phyloP scores from a whole-genome alignment of 2,888 invertebrate genomes.

The Drosophila borealis region DNA sequence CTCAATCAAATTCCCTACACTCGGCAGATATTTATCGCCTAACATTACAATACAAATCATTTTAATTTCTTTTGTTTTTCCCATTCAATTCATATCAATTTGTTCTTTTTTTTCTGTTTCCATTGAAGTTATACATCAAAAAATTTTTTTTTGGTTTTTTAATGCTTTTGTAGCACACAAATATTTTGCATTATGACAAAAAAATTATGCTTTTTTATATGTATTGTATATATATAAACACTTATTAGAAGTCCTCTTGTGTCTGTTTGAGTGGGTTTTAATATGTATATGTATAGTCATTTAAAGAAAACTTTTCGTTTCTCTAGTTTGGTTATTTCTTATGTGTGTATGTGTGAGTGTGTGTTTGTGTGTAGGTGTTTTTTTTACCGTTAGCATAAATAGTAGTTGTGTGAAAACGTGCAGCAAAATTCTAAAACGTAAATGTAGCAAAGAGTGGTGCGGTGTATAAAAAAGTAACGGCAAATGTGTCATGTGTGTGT shows the following conservation, averaged over 20 bases:
- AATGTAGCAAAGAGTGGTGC: slow-evolving; percentile 55
- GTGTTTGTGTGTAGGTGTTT: slow-evolving; percentile 10
- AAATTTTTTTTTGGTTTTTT: slow-evolving; percentile 49
- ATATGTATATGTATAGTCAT: slow-evolving; percentile 38
- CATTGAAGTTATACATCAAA: slow-evolving; percentile 66
- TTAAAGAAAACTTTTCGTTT: slow-evolving; percentile 31
- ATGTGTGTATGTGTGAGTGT: slow-evolving; percentile 21
- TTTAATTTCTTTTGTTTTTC: slow-evolving; percentile 12
- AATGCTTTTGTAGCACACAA: slow-evolving; percentile 52
- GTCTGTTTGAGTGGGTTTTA: slow-evolving; percentile 32
- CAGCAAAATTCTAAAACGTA: slow-evolving; percentile 65
- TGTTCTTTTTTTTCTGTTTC: slow-evolving; percentile 25
- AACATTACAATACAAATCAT: slow-evolving; percentile 26
- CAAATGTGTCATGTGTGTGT: slow-evolving; percentile 30
- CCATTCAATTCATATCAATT: slow-evolving; percentile 30
- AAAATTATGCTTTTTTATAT: slow-evolving; percentile 66
- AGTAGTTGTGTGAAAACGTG: slow-evolving; percentile 72
- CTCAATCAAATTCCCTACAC: slow-evolving; percentile 10
- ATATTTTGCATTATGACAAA: slow-evolving; percentile 72
- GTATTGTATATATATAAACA: slow-evolving; percentile 69
- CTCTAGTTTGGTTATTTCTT: slow-evolving; percentile 16
- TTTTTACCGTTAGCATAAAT: slow-evolving; percentile 67
- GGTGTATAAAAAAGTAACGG: slow-evolving; percentile 60
- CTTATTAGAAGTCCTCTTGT: slow-evolving; percentile 64
- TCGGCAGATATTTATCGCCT: slow-evolving; percentile 1